These are phyloP conservation scores for Xyrauchen texanus DNA, from an alignment of 2,113 vertebrate species.

Conservation along the genomic window DNA sequence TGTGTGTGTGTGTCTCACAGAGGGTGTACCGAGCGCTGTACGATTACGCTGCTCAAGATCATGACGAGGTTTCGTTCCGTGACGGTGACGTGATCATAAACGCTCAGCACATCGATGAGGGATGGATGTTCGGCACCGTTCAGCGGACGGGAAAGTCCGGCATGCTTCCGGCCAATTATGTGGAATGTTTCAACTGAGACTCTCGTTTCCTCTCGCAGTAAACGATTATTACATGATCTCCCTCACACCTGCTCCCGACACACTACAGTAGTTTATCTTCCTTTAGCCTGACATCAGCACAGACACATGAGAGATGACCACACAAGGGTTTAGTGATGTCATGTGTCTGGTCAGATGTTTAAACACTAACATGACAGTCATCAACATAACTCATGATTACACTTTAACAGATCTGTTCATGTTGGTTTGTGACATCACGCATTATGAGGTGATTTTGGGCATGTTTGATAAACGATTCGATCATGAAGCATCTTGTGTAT, in stretches of 20 bases:
- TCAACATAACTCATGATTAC: too few relatives aligned
- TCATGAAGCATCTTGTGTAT: too few relatives aligned
- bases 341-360: too few relatives aligned
- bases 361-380: too few relatives aligned
- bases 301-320: too few relatives aligned
- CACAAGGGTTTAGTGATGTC: too few relatives aligned
- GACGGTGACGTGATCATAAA: conserved; percentile 96
- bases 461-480: too few relatives aligned
- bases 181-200: conserved; percentile 87
- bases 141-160: conserved; percentile 93
- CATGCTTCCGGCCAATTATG: conserved; percentile 98
- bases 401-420: too few relatives aligned
- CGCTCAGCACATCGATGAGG: conserved; percentile 92
- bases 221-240: too few relatives aligned
- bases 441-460: too few relatives aligned
- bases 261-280: not conserved
- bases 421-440: too few relatives aligned
- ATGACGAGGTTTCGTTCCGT: conserved; percentile 95
- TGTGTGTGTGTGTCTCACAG: conserved; percentile 71
- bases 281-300: too few relatives aligned
- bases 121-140: conserved; percentile 99
- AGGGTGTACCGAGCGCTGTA: conserved; percentile 94
- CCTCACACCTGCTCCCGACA: not conserved
- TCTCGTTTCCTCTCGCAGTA: not conserved
- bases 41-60: conserved; percentile 95